Base-by-base conservation (phyloP, 2,797 vertebrate genomes). In the Erithacus rubecula region DNA sequence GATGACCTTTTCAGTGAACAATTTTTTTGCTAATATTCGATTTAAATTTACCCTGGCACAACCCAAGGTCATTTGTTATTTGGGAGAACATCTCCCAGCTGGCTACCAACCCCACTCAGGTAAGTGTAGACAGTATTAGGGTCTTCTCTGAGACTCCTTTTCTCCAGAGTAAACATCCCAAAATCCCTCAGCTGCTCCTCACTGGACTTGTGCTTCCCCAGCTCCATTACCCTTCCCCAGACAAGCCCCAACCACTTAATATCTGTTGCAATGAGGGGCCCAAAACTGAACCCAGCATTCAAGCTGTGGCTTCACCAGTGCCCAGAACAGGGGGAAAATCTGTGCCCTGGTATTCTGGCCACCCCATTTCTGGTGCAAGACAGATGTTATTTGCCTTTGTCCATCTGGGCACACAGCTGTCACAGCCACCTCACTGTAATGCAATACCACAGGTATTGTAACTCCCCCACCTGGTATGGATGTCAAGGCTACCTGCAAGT, bases 301-400 rank as follows among this genome's bases (percentile, higher is more conserved):
- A 0, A 51, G 5, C 2, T 10, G 10, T 22, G 5, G 7, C 24
- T 29, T 44, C 15, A 70, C 10, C n/a, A 60, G 3, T 27, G n/a
- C 14, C 29, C 39, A 69, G 20, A 9, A 34, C 21, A 34, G 9
- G 7, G 12, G 20, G 1, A 30, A 15, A 39, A 5, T 39, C 39
- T 12, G 1, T 26, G 9, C 3, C 39, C 55, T 46, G 41, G 2
- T 47, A 21, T 46, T 17, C 39, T 86, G 64, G 5, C 13, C n/a
- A 30, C 34, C 9, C 47, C 9, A 46, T 46, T 53, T 62, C 39
- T 39, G 13, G 17, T 14, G 2, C 9, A 39, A 46, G 29, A 16
- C 9, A 21, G 16, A 3, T 39, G 10, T 21, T 34, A 15, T 10
- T 69, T 37, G 20, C 24, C 24, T 69, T 21, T 39, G 34, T 39